These are phyloP conservation scores for Montipora capitata DNA, from an alignment of 92 coral and sea anemone genomes.

Conservation along the genomic window DNA sequence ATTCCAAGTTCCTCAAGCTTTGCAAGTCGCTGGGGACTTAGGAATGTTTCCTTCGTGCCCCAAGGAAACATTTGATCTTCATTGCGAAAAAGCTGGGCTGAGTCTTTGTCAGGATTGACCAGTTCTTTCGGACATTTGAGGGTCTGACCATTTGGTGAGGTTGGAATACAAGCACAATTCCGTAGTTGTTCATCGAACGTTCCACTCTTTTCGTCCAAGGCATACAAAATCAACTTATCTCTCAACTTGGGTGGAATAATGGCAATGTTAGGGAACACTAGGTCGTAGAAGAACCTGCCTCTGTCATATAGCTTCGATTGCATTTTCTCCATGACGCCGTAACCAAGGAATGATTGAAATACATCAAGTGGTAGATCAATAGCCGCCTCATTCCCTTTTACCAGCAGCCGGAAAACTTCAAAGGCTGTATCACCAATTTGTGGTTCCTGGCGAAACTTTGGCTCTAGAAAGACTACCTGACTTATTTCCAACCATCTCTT, in stretches of 20 bases:
- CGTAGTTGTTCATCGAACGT: constrained; percentile 36
- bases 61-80: constrained; percentile 85
- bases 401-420: constrained; percentile 33
- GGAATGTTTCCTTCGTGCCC: constrained; percentile 52
- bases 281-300: constrained; percentile 68
- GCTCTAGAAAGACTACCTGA: constrained; percentile 68
- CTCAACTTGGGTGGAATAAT: constrained; percentile 30
- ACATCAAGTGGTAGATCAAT: constrained; percentile 75
- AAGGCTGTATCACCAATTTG: constrained; percentile 64
- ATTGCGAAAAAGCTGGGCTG: constrained; percentile 63
- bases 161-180: constrained; percentile 78
- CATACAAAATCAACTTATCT: constrained; percentile 72
- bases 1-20: constrained; percentile 84
- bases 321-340: constrained; percentile 40
- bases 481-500: constrained; percentile 65
- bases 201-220: constrained; percentile 53
- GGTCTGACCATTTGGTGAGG: constrained; percentile 73
- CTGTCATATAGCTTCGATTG: constrained; percentile 52
- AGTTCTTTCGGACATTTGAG: constrained; percentile 83
- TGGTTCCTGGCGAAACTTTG: constrained; percentile 56
- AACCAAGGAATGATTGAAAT: constrained; percentile 57
- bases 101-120: constrained; percentile 69
- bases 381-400: constrained; percentile 15
- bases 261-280: constrained; percentile 74
- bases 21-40: constrained; percentile 29